These are phyloP conservation scores for Hycleus phaleratus DNA, from an alignment of 1,140 invertebrate genomes.

Conservation along the genomic window DNA sequence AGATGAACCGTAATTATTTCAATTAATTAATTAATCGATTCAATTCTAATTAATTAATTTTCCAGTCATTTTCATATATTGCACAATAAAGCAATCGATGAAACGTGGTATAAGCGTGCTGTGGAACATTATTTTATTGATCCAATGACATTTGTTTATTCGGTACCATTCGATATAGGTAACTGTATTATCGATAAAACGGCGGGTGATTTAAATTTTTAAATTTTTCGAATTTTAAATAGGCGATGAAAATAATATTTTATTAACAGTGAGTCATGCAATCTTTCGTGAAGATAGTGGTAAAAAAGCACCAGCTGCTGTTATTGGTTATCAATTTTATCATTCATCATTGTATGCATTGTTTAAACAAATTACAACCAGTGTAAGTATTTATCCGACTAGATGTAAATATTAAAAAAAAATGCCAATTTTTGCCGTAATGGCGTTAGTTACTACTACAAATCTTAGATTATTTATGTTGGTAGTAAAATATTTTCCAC, in stretches of 20 bases:
- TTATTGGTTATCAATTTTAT: constrained; percentile 85
- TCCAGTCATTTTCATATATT: constrained; percentile 67
- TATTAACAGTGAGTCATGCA: constrained; percentile 82
- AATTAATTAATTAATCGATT: background rate
- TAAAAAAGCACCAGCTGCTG: constrained; percentile 72
- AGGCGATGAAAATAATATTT: constrained; percentile 55
- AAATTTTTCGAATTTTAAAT: background rate
- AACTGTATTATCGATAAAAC: background rate
- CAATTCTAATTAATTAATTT: background rate
- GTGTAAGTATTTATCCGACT: constrained; percentile 33
- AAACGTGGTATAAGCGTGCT: constrained; percentile 87
- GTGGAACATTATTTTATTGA: constrained; percentile 81
- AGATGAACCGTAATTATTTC: constrained; percentile 25
- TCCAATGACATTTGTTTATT: constrained; percentile 78
- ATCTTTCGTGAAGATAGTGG: constrained; percentile 64
- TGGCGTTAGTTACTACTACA: too few relatives aligned
- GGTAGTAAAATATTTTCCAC: too few relatives aligned
- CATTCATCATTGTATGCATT: constrained; percentile 65
- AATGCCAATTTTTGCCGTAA: too few relatives aligned
- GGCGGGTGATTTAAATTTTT: too few relatives aligned
- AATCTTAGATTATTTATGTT: too few relatives aligned
- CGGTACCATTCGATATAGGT: constrained; percentile 68
- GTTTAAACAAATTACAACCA: constrained; percentile 73
- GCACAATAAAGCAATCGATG: constrained; percentile 76
- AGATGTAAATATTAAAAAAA: too few relatives aligned